Evolutionary conservation across 2,797 vertebrate genomes (phyloP).

Genomic region (Neosalanx taihuensis): DNA sequence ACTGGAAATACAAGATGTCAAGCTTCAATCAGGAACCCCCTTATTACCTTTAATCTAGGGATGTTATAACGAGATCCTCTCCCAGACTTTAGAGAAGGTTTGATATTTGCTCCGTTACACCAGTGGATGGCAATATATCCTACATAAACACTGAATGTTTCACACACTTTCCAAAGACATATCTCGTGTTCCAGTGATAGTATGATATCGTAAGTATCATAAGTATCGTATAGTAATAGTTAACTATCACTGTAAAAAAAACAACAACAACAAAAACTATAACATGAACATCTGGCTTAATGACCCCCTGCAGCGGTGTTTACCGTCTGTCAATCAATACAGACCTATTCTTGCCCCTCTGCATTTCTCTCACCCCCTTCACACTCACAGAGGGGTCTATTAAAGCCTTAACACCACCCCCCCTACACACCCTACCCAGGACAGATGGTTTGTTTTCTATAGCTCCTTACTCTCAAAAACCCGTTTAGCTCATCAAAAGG

Average conservation of each 20-base stretch:
- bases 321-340: background rate
- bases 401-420: constrained; percentile 59
- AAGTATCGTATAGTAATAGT: no score
- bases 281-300: no score
- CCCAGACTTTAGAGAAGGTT: background rate
- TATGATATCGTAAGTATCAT: no score
- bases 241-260: no score
- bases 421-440: constrained; percentile 52
- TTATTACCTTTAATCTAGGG: constrained; percentile 28
- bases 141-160: no score
- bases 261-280: no score
- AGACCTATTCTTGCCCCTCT: background rate
- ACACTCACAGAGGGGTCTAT: constrained; percentile 43
- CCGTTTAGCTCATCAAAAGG: constrained; percentile 44
- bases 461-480: constrained; percentile 35
- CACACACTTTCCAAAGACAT: no score
- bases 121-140: no score
- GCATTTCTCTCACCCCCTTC: background rate
- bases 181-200: background rate
- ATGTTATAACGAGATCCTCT: constrained; percentile 33
- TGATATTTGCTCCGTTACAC: background rate
- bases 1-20: constrained; percentile 30
- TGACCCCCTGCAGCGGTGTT: background rate
- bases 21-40: background rate
- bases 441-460: constrained; percentile 71